Conservation (phyloP, 1,140 invertebrate genomes). For the Reticulitermes speratus region DNA sequence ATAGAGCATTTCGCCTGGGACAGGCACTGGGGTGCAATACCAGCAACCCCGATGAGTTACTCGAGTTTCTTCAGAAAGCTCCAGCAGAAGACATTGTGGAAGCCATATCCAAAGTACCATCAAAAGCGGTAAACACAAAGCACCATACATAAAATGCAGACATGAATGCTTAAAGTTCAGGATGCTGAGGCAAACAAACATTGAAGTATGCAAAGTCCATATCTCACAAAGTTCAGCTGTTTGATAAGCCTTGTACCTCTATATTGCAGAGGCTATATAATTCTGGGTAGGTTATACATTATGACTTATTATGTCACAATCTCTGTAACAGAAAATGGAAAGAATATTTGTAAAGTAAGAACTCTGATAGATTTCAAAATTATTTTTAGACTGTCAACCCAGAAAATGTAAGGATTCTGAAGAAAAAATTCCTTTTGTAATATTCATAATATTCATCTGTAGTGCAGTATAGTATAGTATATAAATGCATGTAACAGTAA, state of each 20-base stretch:
- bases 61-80: constrained; percentile 50
- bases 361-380: too few species aligned
- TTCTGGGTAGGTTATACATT: too few species aligned
- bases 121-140: not conserved
- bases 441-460: too few species aligned
- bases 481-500: not conserved
- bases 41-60: constrained; percentile 45
- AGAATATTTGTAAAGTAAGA: too few species aligned
- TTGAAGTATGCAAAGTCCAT: not conserved
- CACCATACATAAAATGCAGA: too few species aligned
- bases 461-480: not conserved
- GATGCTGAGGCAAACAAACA: not conserved
- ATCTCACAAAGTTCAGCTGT: not conserved
- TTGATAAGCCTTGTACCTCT: too few species aligned
- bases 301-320: too few species aligned
- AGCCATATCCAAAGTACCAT: constrained; percentile 2
- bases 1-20: constrained; percentile 46
- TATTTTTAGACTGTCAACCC: too few species aligned
- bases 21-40: constrained; percentile 49
- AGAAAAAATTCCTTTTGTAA: too few species aligned
- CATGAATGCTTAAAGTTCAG: not conserved
- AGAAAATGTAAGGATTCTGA: too few species aligned
- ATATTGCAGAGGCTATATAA: too few species aligned
- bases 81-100: constrained; percentile 46
- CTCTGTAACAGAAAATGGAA: too few species aligned